phyloP scores from a whole-genome alignment of 35 echinoderm and acorn worm species.

The Ophioderma brevispina region DNA sequence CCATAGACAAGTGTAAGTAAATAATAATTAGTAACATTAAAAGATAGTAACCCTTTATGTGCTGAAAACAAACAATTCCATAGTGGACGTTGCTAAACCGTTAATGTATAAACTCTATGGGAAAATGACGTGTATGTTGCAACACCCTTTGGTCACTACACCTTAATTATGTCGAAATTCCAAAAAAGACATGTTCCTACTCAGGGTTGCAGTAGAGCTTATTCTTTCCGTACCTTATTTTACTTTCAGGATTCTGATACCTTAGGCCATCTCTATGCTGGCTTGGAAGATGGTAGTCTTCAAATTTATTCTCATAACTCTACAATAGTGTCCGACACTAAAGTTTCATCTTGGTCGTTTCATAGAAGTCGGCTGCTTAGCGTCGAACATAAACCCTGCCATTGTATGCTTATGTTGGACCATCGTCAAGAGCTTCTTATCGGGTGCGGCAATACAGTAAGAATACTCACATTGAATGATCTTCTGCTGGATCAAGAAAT shows the following conservation, averaged over 20 bases:
- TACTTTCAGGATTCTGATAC: background rate
- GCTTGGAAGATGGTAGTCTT: background rate
- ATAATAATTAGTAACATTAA: no score
- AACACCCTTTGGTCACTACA: no score
- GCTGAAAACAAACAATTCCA: no score
- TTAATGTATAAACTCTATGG: no score
- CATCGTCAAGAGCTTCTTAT: background rate
- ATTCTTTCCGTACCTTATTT: background rate
- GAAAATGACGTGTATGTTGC: no score
- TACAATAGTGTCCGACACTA: background rate
- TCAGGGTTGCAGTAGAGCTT: no score
- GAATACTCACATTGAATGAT: background rate
- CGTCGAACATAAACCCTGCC: background rate
- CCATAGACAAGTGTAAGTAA: no score
- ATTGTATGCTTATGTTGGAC: background rate
- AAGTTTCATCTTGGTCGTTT: background rate
- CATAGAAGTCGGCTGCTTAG: background rate
- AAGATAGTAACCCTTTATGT: no score
- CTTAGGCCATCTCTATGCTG: background rate
- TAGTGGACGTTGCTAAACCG: no score
- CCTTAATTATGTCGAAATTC: no score
- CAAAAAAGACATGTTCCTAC: no score
- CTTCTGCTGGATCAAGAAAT: background rate
- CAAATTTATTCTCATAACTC: background rate
- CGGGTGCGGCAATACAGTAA: background rate